Conservation (phyloP, 2,797 vertebrate genomes). For the Parambassis ranga region DNA sequence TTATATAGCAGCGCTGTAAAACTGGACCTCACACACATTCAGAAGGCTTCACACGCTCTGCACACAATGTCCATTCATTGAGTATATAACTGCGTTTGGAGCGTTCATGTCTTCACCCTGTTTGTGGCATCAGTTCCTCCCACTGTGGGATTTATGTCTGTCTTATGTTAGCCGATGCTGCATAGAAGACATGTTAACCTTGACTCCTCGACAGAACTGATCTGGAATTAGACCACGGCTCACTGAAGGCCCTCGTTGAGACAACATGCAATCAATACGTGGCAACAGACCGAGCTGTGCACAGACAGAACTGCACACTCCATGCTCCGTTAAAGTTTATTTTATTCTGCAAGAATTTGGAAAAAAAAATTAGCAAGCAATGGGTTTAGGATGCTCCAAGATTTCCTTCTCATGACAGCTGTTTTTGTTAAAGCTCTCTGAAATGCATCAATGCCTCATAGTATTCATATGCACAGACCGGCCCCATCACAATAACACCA, state of each 20-base stretch:
- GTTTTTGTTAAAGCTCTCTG: not conserved
- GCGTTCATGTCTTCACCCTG: not conserved
- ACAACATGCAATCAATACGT: slow-evolving; percentile 27
- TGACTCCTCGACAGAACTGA: slow-evolving; percentile 33
- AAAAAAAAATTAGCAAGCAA: not conserved
- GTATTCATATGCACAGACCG: slow-evolving; percentile 25
- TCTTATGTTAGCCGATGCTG: slow-evolving; percentile 1
- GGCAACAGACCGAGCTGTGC: not conserved
- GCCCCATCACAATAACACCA: slow-evolving; percentile 30
- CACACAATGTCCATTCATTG: slow-evolving; percentile 32
- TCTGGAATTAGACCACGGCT: slow-evolving; percentile 14
- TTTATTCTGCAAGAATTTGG: not conserved
- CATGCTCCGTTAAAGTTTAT: not conserved
- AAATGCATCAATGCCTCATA: slow-evolving; percentile 19
- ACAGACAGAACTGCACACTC: not conserved
- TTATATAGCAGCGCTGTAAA: not conserved
- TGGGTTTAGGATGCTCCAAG: not conserved
- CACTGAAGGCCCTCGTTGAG: slow-evolving; percentile 2
- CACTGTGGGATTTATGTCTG: not conserved
- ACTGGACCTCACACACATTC: slow-evolving; percentile 22
- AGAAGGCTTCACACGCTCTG: not conserved
- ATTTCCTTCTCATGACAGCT: too few relatives aligned
- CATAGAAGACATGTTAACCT: slow-evolving; percentile 26
- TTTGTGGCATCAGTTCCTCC: not conserved
- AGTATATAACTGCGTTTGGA: not conserved